phyloP scores from a whole-genome alignment of 2,888 invertebrate genomes.

The Chymomyza caudatula region DNA sequence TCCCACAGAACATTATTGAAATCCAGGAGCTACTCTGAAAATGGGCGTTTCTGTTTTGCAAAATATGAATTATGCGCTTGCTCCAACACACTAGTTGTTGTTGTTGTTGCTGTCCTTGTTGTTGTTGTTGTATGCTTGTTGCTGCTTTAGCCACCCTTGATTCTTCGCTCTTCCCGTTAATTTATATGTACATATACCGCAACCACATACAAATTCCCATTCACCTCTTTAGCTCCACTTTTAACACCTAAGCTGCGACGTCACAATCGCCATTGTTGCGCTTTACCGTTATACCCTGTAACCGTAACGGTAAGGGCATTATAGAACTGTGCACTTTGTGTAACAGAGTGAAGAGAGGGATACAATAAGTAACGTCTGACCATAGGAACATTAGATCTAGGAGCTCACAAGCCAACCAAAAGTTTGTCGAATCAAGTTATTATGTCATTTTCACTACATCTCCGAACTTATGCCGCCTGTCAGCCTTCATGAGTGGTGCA shows the following conservation, averaged over 20 bases:
- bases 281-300: slow-evolving; percentile 11
- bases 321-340: too few relatives aligned
- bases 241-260: slow-evolving; percentile 31
- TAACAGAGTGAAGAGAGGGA: too few relatives aligned
- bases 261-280: slow-evolving; percentile 32
- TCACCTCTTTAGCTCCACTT: slow-evolving; percentile 17
- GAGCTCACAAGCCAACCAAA: too few relatives aligned
- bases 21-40: slow-evolving; percentile 10
- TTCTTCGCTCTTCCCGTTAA: background rate
- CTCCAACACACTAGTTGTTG: slow-evolving; percentile 22
- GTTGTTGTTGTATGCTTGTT: background rate
- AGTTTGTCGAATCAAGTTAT: too few relatives aligned
- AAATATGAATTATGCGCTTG: slow-evolving; percentile 58
- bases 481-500: too few relatives aligned
- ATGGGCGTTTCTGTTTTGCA: slow-evolving; percentile 49
- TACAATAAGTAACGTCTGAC: too few relatives aligned
- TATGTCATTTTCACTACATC: too few relatives aligned
- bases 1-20: slow-evolving; percentile 31
- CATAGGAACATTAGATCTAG: too few relatives aligned
- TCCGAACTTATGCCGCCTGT: too few relatives aligned
- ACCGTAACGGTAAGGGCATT: too few relatives aligned
- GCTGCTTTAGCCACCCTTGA: background rate
- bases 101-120: slow-evolving; percentile 4
- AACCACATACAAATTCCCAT: slow-evolving; percentile 10
- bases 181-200: too few relatives aligned